Evolutionary conservation across 1,140 invertebrate species (phyloP).

Genomic region (Augochlora pura): DNA sequence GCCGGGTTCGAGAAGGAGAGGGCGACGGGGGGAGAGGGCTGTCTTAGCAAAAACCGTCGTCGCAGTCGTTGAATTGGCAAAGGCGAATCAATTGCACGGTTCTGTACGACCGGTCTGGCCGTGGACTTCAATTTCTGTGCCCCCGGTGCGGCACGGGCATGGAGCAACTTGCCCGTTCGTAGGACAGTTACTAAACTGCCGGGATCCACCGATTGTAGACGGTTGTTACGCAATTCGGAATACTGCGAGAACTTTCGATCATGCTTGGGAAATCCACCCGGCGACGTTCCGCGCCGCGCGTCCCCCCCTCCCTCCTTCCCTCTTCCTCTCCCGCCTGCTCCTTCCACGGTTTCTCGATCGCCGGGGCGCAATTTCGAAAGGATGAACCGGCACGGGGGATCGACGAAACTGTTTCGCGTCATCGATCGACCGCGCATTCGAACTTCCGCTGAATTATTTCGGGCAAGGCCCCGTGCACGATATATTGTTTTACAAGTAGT

Average conservation of each 20-base stretch:
- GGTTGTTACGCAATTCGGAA: constrained; percentile 44
- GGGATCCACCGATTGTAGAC: constrained; percentile 36
- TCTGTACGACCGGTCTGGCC: background rate
- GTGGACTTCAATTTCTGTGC: constrained; percentile 12
- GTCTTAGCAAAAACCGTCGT: constrained; percentile 17
- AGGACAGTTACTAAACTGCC: constrained; percentile 38
- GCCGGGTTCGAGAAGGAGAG: background rate
- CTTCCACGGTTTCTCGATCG: background rate
- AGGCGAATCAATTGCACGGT: constrained; percentile 34
- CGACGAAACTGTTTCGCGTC: constrained; percentile 6
- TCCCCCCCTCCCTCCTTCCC: constrained; percentile 13
- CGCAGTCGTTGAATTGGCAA: constrained; percentile 10
- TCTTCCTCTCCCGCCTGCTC: too few species aligned
- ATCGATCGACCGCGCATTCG: constrained; percentile 1
- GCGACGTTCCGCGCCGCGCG: constrained; percentile 1
- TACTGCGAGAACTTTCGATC: constrained; percentile 45
- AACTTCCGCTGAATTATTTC: constrained; percentile 11
- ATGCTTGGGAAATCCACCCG: constrained; percentile 31
- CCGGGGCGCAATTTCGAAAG: constrained; percentile 18
- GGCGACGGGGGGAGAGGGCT: too few species aligned
- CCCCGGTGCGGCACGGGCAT: constrained; percentile 14
- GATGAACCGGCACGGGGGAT: constrained; percentile 4
- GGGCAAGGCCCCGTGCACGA: background rate
- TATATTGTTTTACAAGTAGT: too few species aligned
- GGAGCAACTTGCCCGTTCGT: constrained; percentile 18